Evolutionary conservation across 1,140 invertebrate species (phyloP), one percentile per base, ranked within the genome.

Genomic region (Cryptotermes secundus): DNA sequence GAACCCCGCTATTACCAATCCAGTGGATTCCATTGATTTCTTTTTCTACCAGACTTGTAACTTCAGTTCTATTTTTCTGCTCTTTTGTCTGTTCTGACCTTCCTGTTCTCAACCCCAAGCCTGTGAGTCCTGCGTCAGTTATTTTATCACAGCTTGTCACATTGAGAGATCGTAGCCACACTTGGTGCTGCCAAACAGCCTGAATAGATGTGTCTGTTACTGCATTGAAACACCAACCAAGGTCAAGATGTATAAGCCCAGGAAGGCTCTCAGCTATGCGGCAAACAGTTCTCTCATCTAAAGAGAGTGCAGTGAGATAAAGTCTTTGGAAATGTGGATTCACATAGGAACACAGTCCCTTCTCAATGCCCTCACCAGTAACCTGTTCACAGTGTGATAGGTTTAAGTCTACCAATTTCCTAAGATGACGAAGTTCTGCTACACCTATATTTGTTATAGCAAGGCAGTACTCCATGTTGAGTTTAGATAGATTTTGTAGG

Each of bases 351-450:
- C 88, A 88, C 10, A 90, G 65, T 12, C 88, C 89, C 26, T 84
- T 89, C 84, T 91, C 89, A 26, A 95, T 89, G 26, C 93, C 93
- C 36, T 90, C 89, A 82, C 91, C 91, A 35, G 92, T 93, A n/a
- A 95, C 89, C 83, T 92, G 88, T 87, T 94, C 92, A 87, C 93
- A 94, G 86, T 93, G 92, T 1, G 94, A 94, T 26, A 95, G 91
- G 87, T 95, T 93, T 34, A 96, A 86, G 24, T 88, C 87, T 86
- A 91, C 91, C 7, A 96, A 87, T 36, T 91, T 90, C 80, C 89
- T 90, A 12, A 95, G 86, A 49, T 91, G 91, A 49, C 89, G 85
- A 53, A 95, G 87, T 85, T 92, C 89, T 19, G 87, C 86, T 16
- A 94, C 89, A 6, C 94, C 92, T 34, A 88, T 86, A 87, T 95